Evolutionary conservation across 1,140 invertebrate species (phyloP), one percentile per base, ranked within the genome.

Genomic region (Vollenhovia emeryi): DNA sequence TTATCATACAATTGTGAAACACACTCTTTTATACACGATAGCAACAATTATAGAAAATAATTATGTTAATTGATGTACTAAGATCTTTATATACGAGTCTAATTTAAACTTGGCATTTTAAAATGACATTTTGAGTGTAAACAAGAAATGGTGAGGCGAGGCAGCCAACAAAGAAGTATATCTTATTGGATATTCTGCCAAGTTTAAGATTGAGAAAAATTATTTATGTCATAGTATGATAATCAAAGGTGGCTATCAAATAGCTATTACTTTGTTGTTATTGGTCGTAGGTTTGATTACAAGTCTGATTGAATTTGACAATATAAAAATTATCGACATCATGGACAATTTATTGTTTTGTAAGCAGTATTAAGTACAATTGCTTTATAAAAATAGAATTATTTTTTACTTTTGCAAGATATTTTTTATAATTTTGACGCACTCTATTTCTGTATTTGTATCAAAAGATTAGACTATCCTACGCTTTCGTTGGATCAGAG

Each of bases 181-280:
- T 30, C 36, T 43, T 50, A 27, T 9, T 27, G 9, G 15, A 8
- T 27, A 11, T 24, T 24, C 40, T 55, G 73, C 73, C 73, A 75
- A 75, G 73, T 75, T 75, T 59, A 57, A 21, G 73, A 43, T 75
- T 40, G 24, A 75, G 73, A 60, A 59, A 75, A 60, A 75, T 71
- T n/a, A 33, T 48, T 48, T 48, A 40, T 59, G 30, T 18, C 21
- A 27, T 40, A 21, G 48, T 52, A 21, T n/a, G 15, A 27, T 8
- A 75, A 59, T 40, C n/a, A 9, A n/a, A 18, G 2, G n/a, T n/a
- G n/a, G n/a, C n/a, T n/a, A n/a, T 18, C 8, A 7, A 59, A 40
- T 18, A n/a, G 9, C 11, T 21, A 36, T 33, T 62, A 27, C n/a
- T 43, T 48, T 7, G n/a, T 21, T 43, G 30, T 30, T 64, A 64